phyloP scores from a whole-genome alignment of 2,888 invertebrate genomes.

The Agelastica alni region DNA sequence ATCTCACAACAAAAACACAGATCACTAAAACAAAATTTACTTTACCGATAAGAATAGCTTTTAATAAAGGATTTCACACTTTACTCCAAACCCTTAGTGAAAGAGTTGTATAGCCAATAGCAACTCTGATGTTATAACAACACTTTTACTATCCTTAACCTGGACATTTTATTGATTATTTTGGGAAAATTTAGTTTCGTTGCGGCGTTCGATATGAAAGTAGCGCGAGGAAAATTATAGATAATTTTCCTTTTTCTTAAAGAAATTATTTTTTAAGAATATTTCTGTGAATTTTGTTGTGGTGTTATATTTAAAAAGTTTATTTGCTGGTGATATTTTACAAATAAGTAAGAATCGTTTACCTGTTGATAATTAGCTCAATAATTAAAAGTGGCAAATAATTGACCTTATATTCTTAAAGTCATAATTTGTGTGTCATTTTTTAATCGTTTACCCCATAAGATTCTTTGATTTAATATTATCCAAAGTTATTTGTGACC shows the following conservation, averaged over 20 bases:
- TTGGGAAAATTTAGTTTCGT: slow-evolving; percentile 30
- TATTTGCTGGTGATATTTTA: too few species aligned
- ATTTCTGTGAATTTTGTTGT: too few species aligned
- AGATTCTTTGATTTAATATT: too few species aligned
- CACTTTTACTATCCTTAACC: slow-evolving; percentile 13
- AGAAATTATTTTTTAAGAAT: too few species aligned
- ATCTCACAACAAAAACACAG: background rate
- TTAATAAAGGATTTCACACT: background rate
- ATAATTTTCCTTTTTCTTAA: background rate
- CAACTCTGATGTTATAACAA: slow-evolving; percentile 11
- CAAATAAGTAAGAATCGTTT: background rate
- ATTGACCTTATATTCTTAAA: too few species aligned
- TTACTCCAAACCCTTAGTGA: background rate
- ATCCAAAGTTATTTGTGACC: too few species aligned
- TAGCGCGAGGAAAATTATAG: slow-evolving; percentile 2
- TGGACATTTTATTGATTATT: slow-evolving; percentile 34
- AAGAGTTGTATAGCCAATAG: slow-evolving; percentile 11
- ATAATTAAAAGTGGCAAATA: too few species aligned
- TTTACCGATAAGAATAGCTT: too few species aligned
- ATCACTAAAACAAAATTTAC: too few species aligned
- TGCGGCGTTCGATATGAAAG: slow-evolving; percentile 24
- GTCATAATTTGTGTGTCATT: too few species aligned
- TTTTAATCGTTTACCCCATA: too few species aligned
- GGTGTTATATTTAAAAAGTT: too few species aligned
- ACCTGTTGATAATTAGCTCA: slow-evolving; percentile 1